These are phyloP conservation scores for Ormia ochracea DNA, from an alignment of 2,888 invertebrate species.

Conservation along the genomic window DNA sequence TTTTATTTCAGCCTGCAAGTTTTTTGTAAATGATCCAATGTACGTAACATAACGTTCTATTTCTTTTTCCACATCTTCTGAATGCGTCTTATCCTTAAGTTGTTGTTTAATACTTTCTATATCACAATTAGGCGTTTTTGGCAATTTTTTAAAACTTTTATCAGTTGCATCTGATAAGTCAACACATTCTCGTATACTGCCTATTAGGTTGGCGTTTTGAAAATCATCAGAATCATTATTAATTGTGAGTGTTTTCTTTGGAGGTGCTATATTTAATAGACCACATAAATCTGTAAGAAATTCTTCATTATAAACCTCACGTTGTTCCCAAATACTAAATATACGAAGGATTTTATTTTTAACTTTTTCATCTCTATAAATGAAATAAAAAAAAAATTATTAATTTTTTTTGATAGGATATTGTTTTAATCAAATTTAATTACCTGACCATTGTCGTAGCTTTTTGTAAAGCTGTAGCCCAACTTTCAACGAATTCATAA, in stretches of 20 bases:
- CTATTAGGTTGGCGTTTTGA: slow-evolving; percentile 83
- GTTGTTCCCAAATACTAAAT: slow-evolving; percentile 97
- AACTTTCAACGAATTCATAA: slow-evolving; percentile 92
- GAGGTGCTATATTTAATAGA: slow-evolving; percentile 86
- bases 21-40: slow-evolving; percentile 88
- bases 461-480: slow-evolving; percentile 93
- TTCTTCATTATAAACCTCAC: slow-evolving; percentile 92
- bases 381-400: background rate
- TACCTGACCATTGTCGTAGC: slow-evolving; percentile 92
- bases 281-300: slow-evolving; percentile 92
- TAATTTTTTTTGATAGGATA: background rate
- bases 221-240: slow-evolving; percentile 72
- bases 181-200: slow-evolving; percentile 85
- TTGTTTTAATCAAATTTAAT: too few species aligned
- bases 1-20: slow-evolving; percentile 88
- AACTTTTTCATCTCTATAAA: slow-evolving; percentile 88
- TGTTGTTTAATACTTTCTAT: slow-evolving; percentile 86
- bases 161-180: slow-evolving; percentile 86
- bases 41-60: slow-evolving; percentile 88
- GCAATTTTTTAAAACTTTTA: slow-evolving; percentile 79
- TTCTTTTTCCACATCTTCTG: slow-evolving; percentile 91
- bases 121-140: slow-evolving; percentile 81
- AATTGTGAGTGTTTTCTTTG: slow-evolving; percentile 73
- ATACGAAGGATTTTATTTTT: slow-evolving; percentile 91
- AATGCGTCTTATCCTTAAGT: slow-evolving; percentile 91